These are phyloP conservation scores for Acanthopleura granulata DNA, from an alignment of 2,888 invertebrate genomes.

Conservation along the genomic window DNA sequence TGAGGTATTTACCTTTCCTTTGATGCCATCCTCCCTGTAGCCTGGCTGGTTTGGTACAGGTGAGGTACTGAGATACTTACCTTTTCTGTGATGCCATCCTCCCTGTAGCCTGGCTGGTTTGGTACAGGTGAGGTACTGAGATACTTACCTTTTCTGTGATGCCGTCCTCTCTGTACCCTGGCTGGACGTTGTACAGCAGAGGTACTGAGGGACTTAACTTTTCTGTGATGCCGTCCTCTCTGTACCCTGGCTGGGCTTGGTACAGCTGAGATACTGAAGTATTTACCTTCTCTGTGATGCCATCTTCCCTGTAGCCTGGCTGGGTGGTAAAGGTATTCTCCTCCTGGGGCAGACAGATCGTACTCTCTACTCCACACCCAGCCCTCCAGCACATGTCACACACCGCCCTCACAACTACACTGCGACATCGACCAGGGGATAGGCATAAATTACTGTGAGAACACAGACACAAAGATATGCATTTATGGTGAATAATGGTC, in stretches of 20 bases:
- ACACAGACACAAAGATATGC: background rate
- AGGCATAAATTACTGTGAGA: slow-evolving; percentile 65
- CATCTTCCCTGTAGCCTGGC: slow-evolving; percentile 78
- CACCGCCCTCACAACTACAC: slow-evolving; percentile 78
- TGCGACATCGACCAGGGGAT: slow-evolving; percentile 78
- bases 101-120: slow-evolving; percentile 73
- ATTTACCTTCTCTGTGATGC: slow-evolving; percentile 81
- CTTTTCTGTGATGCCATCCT: slow-evolving; percentile 83
- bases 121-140: too few species aligned
- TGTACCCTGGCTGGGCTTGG: slow-evolving; percentile 70
- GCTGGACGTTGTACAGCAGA: too few species aligned
- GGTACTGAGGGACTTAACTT: too few species aligned
- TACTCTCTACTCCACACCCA: slow-evolving; percentile 73
- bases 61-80: too few species aligned
- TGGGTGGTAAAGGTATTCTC: slow-evolving; percentile 53
- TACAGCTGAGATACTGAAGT: background rate
- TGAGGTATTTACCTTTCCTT: slow-evolving; percentile 80
- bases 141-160: slow-evolving; percentile 85
- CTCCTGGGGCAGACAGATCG: slow-evolving; percentile 51
- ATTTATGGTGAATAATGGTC: too few species aligned
- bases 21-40: slow-evolving; percentile 82
- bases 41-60: slow-evolving; percentile 11
- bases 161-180: slow-evolving; percentile 79
- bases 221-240: slow-evolving; percentile 83
- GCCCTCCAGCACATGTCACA: slow-evolving; percentile 81